These are phyloP conservation scores for Sinocyclocheilus rhinocerous DNA, from an alignment of 2,113 vertebrate genomes.

Conservation along the genomic window DNA sequence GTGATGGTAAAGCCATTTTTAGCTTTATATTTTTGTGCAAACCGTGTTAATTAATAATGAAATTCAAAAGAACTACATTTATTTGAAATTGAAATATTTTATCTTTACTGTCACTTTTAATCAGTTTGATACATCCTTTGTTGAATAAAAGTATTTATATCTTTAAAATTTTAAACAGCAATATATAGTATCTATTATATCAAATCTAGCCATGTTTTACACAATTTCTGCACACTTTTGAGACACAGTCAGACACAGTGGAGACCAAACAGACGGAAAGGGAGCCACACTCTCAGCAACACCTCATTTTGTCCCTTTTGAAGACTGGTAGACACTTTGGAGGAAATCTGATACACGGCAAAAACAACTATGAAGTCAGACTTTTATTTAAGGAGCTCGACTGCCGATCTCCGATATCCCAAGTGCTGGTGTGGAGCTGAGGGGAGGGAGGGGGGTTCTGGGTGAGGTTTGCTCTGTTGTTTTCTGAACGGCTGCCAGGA, in stretches of 20 bases:
- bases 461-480: constrained; percentile 72
- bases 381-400: constrained; percentile 79
- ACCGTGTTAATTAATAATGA: no score
- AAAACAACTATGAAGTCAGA: constrained; percentile 79
- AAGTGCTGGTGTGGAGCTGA: constrained; percentile 69
- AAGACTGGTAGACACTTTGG: constrained; percentile 75
- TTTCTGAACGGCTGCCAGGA: constrained; percentile 87
- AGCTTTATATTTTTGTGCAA: no score
- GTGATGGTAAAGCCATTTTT: no score
- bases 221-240: constrained; percentile 57
- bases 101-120: background rate
- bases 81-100: background rate
- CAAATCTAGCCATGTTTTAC: constrained; percentile 62
- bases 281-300: constrained; percentile 50
- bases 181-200: background rate
- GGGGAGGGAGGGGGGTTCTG: constrained; percentile 53
- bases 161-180: background rate
- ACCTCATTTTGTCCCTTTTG: constrained; percentile 71
- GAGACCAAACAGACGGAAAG: constrained; percentile 51
- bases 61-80: background rate
- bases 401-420: constrained; percentile 74
- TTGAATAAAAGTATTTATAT: background rate
- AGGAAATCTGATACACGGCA: constrained; percentile 75
- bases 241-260: constrained; percentile 63
- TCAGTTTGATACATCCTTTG: background rate